Base-by-base conservation (phyloP, 2,113 vertebrate genomes). In the Scartelaos histophorus region DNA sequence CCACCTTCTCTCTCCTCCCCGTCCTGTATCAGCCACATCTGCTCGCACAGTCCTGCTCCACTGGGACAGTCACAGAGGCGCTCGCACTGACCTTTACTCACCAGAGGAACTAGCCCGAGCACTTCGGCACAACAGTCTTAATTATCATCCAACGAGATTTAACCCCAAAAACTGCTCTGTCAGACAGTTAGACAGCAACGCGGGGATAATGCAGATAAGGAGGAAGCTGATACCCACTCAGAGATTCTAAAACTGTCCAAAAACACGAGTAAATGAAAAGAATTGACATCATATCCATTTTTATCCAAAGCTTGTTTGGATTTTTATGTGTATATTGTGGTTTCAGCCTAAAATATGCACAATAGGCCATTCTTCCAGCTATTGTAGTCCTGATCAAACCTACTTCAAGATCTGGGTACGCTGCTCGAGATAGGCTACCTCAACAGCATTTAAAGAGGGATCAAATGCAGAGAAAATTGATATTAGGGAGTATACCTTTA, bases 1-100 rank as follows among this genome's bases (percentile, higher is more conserved):
- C 79, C 83, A 60, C 7, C 51, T 67, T 69, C 72, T 76, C 81
- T 81, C 88, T 79, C 83, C 53, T 9, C 71, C 79, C 76, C 82
- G 86, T 79, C 84, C 64, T 16, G 84, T 83, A 85, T 89, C 87
- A 84, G 83, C 85, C 85, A 84, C 87, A 88, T 92, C 90, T 90
- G 90, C 87, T 89, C 84, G 82, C 82, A 69, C n/a, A 87, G 87
- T 66, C 60, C 83, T 87, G 91, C 90, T 79, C 83, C 80, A 68
- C 80, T 86, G 89, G 89, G 91, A 91, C 89, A 87, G 86, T 75
- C 82, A 89, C 67, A 79, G 85, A 70, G 81, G 79, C 82, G 43
- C 74, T 89, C 87, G 88, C 82, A 51, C 73, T 91, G 91, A 93
- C 91, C 90, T 92, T 94, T 92, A 84, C 82, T 78, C 82, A 71